Evolutionary conservation across 2,888 invertebrate species (phyloP), one percentile per base, ranked within the genome.

Genomic region (Morinoia aosen): DNA sequence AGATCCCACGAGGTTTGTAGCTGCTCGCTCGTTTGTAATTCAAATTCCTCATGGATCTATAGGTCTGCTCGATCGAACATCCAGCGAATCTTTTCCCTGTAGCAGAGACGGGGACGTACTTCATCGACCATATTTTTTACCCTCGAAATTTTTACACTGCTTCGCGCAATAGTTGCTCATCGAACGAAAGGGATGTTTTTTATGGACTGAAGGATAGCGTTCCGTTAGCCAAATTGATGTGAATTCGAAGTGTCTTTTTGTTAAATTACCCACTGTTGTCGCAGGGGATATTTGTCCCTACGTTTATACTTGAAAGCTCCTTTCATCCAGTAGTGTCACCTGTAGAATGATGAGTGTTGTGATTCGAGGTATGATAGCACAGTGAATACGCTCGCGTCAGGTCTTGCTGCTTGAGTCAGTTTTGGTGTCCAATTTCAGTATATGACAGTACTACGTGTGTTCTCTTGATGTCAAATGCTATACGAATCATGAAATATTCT

Each of bases 11-110:
- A 93, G 93, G 57, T 57, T 57, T 93, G 93, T 93, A 57, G 93
- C 90, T 90, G 90, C 39, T 93, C 57, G 19, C 56, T 93, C 57
- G 56, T 93, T 93, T 93, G 57, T 56, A 93, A 93, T 93, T 93
- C 93, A 93, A 93, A 93, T 93, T 57, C 93, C 93, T 93, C 57
- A 16, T 93, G 93, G n/a, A 93, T 93, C 93, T 19, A 57, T 93
- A 12, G 90, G 39, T 90, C 48, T 90, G 14, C 48, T 39, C 40
- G 39, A 90, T 90, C 90, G 90, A 90, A 90, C 48, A 90, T 12
- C 11, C 48, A 48, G 39, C 48, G 90, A 90, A 90, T 19, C 14
- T 90, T 90, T 90, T 76, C 76, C 76, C 16, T 33, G 76, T 76
- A 76, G 76, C 76, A 33, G 76, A 76, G 76, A 76, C 16, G 14